These are phyloP conservation scores for Diaperis boleti DNA, from an alignment of 2,888 invertebrate genomes.

Conservation along the genomic window DNA sequence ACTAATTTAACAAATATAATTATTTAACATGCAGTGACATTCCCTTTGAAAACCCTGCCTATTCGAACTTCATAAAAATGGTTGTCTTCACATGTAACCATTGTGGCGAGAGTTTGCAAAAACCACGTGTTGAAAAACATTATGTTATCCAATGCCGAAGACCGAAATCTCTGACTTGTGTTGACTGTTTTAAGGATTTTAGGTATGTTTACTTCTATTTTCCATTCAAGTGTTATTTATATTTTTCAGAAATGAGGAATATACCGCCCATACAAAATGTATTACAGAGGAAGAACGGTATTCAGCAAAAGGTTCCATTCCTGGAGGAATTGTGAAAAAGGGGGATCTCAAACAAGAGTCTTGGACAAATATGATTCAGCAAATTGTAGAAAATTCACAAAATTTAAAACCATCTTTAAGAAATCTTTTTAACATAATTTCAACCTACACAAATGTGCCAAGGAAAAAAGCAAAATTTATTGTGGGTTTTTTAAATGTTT, in stretches of 20 bases:
- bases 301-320: constrained; percentile 82
- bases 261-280: constrained; percentile 85
- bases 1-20: too few species aligned
- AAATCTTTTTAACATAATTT: constrained; percentile 76
- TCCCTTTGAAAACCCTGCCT: not conserved
- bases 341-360: constrained; percentile 88
- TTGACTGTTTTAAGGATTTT: constrained; percentile 95
- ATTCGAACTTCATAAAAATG: constrained; percentile 70
- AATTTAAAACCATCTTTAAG: constrained; percentile 71
- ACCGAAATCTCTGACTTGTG: constrained; percentile 83
- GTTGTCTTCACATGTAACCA: constrained; percentile 94
- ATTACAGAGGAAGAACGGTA: constrained; percentile 90
- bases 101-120: constrained; percentile 92
- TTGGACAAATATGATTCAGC: constrained; percentile 82
- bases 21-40: too few species aligned
- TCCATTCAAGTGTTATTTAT: not conserved
- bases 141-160: constrained; percentile 78
- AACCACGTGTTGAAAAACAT: constrained; percentile 92
- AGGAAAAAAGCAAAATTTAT: constrained; percentile 87
- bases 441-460: constrained; percentile 82
- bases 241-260: constrained; percentile 79
- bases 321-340: constrained; percentile 79
- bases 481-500: constrained; percentile 54
- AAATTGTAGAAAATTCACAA: constrained; percentile 72
- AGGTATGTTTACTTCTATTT: constrained; percentile 68